A percentile compares a stretch with the other conserved stretches of the same genome.
Evolutionary conservation across 30 jellyfish, hydroid and myxozoan genomes (phyloP).

Genomic region (Haliclystus octoradiatus): DNA sequence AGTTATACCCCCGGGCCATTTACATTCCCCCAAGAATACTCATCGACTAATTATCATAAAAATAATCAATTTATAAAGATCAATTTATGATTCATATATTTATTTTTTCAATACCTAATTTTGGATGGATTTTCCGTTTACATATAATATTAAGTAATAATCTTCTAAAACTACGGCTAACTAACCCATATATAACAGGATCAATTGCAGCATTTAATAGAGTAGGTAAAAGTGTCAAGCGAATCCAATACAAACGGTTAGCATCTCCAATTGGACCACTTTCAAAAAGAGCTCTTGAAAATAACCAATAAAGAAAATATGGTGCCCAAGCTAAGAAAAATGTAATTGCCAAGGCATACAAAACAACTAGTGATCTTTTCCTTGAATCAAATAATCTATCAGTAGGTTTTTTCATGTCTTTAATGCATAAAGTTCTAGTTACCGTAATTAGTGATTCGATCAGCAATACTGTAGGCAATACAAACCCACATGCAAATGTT

Average conservation of each 20-base stretch:
- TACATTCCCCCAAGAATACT: too few species aligned
- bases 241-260: constrained; percentile 25
- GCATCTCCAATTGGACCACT: constrained; percentile 47
- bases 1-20: too few species aligned
- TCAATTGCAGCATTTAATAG: constrained; percentile 52
- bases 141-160: too few species aligned
- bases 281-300: constrained; percentile 43
- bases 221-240: constrained; percentile 24
- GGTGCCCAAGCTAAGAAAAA: constrained; percentile 56
- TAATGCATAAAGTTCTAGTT: constrained; percentile 18
- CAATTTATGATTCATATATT: too few species aligned
- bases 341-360: constrained; percentile 37
- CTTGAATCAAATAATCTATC: constrained; percentile 8
- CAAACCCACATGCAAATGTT: constrained; percentile 24
- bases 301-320: constrained; percentile 38
- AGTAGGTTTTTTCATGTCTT: not conserved
- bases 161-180: constrained; percentile 29
- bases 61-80: too few species aligned
- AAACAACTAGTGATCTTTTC: constrained; percentile 22
- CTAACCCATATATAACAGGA: constrained; percentile 48
- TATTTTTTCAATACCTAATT: too few species aligned
- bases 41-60: too few species aligned
- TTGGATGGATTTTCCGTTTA: too few species aligned
- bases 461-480: constrained; percentile 24
- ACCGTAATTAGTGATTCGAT: constrained; percentile 30